Percentiles rank a stretch among this genome's conserved stretches.
Evolutionary conservation across 2,797 vertebrate genomes (phyloP).

Genomic region (Taenioides sp.): DNA sequence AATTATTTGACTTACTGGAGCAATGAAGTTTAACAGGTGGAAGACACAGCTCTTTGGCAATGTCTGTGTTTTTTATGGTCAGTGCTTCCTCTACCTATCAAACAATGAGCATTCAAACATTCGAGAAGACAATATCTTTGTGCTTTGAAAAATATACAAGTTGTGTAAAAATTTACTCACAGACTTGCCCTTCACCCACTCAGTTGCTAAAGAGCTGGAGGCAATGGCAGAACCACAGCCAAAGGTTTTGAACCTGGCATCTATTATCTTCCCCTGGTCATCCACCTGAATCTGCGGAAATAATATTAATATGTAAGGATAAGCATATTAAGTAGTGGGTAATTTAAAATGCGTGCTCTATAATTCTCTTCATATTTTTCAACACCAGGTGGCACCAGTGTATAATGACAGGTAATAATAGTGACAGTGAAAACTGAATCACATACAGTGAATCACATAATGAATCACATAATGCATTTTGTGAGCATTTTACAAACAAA

Average conservation of each 20-base stretch:
- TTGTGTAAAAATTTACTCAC: slow-evolving; percentile 71
- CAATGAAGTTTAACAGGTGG: slow-evolving; percentile 98
- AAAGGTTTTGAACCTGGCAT: slow-evolving; percentile 95
- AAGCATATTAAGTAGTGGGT: not conserved
- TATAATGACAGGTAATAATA: not conserved
- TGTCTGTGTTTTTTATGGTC: slow-evolving; percentile 92
- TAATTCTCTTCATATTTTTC: not conserved
- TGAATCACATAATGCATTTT: not conserved
- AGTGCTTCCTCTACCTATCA: slow-evolving; percentile 90
- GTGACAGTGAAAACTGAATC: not conserved
- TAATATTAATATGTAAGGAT: not conserved
- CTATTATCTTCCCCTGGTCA: slow-evolving; percentile 87
- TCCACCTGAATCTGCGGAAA: slow-evolving; percentile 88
- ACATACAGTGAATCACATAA: too few relatives aligned
- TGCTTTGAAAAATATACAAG: not conserved
- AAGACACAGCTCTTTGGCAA: slow-evolving; percentile 95
- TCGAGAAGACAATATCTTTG: not conserved
- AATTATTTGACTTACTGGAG: slow-evolving; percentile 85
- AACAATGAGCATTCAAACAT: slow-evolving; percentile 7
- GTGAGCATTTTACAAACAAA: not conserved
- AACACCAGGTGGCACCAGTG: not conserved
- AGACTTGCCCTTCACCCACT: slow-evolving; percentile 97
- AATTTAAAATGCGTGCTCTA: not conserved
- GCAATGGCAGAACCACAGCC: slow-evolving; percentile 97
- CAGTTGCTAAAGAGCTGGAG: slow-evolving; percentile 94